Base-by-base conservation (phyloP, 2,113 vertebrate species). In the Panthera leo region DNA sequence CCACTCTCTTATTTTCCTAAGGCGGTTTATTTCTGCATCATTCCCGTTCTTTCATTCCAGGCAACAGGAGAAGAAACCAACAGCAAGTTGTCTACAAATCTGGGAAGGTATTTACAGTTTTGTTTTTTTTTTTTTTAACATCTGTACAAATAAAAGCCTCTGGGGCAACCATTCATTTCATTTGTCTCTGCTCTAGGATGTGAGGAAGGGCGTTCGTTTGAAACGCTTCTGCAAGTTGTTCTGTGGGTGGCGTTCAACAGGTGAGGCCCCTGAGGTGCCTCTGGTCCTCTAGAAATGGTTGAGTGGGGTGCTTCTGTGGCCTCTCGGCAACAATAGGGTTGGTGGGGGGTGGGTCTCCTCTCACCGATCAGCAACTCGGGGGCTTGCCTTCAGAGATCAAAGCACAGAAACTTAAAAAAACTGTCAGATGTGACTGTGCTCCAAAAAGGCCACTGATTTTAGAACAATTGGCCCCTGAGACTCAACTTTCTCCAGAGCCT, bases 151-250 rank as follows among this genome's bases (percentile, higher is more conserved):
- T 85, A 89, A 90, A 94, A 79, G n/a, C 58, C 82, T 75, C 29
- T 67, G 21, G 53, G 88, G 21, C 95, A 96, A 85, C 45, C 34
- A 68, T 96, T 94, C 29, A 82, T 95, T 93, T 94, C 92, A 93
- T 76, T 53, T 94, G 82, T 78, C 61, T 83, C 68, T 93, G n/a
- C 51, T 80, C 89, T 89, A 63, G 86, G 73, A 89, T 42, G 27
- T 93, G 73, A 83, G 83, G 11, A 70, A 76, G 55, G 76, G 4
- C 42, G 23, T 79, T 91, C 36, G 14, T 85, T 80, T 70, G 86
- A 96, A 94, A 94, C 48, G 51, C 51, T 91, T 95, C 80, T 83
- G 85, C 19, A 51, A 53, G 93, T 95, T 95, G 95, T 96, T 97
- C 78, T 75, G 68, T 73, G 94, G 87, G 91, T 94, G 79, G 94